Evolutionary conservation across 2,113 vertebrate genomes (phyloP).

Genomic region (Brienomyrus brachyistius): DNA sequence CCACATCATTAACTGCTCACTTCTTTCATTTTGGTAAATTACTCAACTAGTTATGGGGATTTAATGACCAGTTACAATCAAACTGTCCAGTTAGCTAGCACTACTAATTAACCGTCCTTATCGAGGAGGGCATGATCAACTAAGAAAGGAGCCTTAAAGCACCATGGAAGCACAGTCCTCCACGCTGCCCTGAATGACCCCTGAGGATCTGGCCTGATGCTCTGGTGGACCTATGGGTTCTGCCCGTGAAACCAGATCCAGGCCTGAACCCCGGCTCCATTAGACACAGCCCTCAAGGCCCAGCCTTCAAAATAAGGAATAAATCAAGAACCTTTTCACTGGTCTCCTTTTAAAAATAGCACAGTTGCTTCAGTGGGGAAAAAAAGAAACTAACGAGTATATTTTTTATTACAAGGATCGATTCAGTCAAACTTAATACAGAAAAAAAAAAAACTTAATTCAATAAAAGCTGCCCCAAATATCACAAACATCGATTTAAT

Average conservation of each 20-base stretch:
- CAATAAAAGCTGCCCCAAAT: neutral
- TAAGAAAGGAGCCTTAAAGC: neutral
- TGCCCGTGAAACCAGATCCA: neutral
- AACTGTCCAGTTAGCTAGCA: neutral
- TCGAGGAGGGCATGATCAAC: neutral
- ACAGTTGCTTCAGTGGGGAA: neutral
- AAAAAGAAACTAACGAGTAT: neutral
- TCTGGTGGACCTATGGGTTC: neutral
- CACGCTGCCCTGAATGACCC: neutral
- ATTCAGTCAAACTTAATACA: neutral
- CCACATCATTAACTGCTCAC: neutral
- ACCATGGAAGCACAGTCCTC: neutral
- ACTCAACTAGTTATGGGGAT: neutral
- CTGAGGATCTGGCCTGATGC: neutral
- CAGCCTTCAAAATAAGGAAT: neutral
- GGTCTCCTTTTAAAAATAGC: neutral
- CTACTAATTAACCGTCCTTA: neutral
- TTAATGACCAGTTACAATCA: neutral
- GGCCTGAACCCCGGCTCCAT: neutral
- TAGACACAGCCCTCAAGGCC: neutral
- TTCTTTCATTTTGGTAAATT: neutral
- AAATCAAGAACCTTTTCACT: neutral
- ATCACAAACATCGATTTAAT: neutral
- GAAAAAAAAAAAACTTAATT: neutral
- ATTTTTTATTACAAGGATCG: neutral